These are phyloP conservation scores for Plemyria rubiginata DNA, from an alignment of 2,888 invertebrate species.

Conservation along the genomic window DNA sequence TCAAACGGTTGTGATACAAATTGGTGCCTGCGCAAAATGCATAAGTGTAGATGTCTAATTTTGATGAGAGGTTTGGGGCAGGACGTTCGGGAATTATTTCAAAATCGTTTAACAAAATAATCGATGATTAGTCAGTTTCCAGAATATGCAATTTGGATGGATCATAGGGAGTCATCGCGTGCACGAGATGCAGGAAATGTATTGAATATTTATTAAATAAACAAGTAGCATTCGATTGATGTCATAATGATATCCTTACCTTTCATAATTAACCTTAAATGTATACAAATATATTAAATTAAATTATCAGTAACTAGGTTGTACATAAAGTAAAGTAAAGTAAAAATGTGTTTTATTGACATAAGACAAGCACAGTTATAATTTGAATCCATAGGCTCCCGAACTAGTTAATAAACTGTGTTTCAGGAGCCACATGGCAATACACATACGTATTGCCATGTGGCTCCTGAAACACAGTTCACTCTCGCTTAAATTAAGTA, in stretches of 20 bases:
- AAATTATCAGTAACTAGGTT: no score
- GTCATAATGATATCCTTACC: slow-evolving; percentile 9
- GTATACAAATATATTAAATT: background rate
- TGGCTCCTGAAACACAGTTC: no score
- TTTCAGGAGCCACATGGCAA: no score
- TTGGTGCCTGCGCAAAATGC: slow-evolving; percentile 74
- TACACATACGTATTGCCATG: no score
- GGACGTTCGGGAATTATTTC: slow-evolving; percentile 70
- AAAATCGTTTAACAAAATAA: slow-evolving; percentile 76
- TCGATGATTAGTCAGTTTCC: slow-evolving; percentile 63
- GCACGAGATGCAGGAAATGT: slow-evolving; percentile 32
- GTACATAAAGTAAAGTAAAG: no score
- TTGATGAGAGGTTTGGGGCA: slow-evolving; percentile 71
- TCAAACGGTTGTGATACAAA: slow-evolving; percentile 69
- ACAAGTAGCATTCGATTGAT: slow-evolving; percentile 35
- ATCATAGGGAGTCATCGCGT: slow-evolving; percentile 44
- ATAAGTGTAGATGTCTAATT: slow-evolving; percentile 78
- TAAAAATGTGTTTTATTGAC: no score
- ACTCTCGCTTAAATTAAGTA: no score
- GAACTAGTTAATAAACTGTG: no score
- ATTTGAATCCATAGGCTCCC: no score
- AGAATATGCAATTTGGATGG: slow-evolving; percentile 60
- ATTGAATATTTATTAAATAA: slow-evolving; percentile 25
- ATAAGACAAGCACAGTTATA: no score
- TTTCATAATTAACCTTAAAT: background rate